phyloP scores from a whole-genome alignment of 2,113 vertebrate genomes.

The Lasiurus borealis region DNA sequence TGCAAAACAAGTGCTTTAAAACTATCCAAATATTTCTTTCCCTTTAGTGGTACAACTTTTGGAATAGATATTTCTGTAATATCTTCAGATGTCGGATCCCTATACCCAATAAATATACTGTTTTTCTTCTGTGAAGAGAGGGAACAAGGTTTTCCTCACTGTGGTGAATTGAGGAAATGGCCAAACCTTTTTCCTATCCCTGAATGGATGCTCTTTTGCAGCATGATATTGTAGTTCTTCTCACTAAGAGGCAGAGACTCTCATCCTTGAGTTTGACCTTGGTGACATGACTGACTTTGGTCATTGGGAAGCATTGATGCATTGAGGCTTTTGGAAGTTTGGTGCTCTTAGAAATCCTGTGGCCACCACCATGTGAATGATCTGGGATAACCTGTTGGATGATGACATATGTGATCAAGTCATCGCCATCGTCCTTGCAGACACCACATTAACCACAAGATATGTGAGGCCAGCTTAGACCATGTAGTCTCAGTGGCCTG shows the following conservation, averaged over 20 bases:
- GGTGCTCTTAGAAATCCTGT: neutral
- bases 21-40: neutral
- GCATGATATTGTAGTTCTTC: neutral
- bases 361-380: neutral
- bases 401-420: neutral
- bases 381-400: neutral
- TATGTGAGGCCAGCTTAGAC: neutral
- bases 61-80: neutral
- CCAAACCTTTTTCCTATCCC: neutral
- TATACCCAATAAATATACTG: neutral
- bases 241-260: neutral
- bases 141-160: neutral
- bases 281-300: neutral
- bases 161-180: neutral
- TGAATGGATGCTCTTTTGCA: neutral
- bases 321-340: too few species aligned
- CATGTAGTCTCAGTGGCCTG: neutral
- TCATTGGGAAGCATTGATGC: neutral
- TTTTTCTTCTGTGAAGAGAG: neutral
- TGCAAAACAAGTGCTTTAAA: constrained; percentile 23
- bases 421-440: neutral
- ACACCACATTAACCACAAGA: neutral
- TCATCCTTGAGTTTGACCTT: neutral
- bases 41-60: neutral
- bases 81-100: neutral